phyloP scores from a whole-genome alignment of 2,888 invertebrate species.

The Ommatoiulus sabulosus region DNA sequence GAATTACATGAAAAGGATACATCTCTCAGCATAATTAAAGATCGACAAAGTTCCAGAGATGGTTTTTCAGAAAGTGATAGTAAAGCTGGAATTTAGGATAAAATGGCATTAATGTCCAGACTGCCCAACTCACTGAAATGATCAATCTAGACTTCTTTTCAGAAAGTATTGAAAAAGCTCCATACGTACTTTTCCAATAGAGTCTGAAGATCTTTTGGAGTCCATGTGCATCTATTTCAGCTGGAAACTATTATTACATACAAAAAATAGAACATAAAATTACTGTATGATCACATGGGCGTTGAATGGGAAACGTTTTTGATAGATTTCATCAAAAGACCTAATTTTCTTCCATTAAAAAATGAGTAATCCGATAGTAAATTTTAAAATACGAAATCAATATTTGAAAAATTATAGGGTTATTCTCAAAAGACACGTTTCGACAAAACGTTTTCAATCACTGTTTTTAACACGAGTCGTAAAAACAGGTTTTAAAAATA shows the following conservation, averaged over 20 bases:
- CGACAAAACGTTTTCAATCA: neutral
- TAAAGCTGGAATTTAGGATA: slow-evolving; percentile 32
- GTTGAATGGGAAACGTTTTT: too few relatives aligned
- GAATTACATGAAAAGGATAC: slow-evolving; percentile 61
- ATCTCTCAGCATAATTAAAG: slow-evolving; percentile 78
- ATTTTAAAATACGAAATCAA: neutral
- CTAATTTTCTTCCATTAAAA: too few relatives aligned
- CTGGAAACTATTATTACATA: slow-evolving; percentile 69
- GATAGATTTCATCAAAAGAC: too few relatives aligned
- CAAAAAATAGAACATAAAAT: neutral
- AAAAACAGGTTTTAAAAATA: neutral
- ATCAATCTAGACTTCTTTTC: slow-evolving; percentile 20
- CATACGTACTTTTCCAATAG: slow-evolving; percentile 72
- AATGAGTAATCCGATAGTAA: neutral
- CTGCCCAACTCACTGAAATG: too few relatives aligned
- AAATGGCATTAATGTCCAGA: neutral
- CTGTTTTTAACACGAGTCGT: neutral
- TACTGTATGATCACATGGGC: too few relatives aligned
- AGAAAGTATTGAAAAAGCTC: neutral
- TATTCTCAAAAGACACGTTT: neutral
- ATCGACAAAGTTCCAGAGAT: slow-evolving; percentile 76
- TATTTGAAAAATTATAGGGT: neutral
- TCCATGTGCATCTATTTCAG: slow-evolving; percentile 75
- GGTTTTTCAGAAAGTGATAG: slow-evolving; percentile 73
- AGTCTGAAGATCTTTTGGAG: slow-evolving; percentile 74